These are phyloP conservation scores for Myotis yumanensis DNA, from an alignment of 2,113 vertebrate genomes.

Conservation along the genomic window DNA sequence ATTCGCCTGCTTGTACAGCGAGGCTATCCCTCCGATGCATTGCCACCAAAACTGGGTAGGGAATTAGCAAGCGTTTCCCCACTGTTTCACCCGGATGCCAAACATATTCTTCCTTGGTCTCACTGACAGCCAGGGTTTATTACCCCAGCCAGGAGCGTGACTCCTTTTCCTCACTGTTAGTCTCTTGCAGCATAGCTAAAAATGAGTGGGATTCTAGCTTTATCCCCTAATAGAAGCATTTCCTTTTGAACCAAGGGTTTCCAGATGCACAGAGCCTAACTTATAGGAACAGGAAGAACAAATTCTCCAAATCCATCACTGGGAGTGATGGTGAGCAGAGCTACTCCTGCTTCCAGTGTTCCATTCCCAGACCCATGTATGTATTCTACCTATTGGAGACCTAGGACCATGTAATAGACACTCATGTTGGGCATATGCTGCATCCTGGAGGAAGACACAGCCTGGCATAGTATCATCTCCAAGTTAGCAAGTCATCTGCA, in stretches of 20 bases:
- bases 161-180: neutral
- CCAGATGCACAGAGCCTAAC: neutral
- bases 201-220: neutral
- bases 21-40: neutral
- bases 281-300: neutral
- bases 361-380: neutral
- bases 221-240: neutral
- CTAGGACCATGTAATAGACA: neutral
- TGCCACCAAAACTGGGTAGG: neutral
- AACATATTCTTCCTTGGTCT: neutral
- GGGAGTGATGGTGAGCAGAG: neutral
- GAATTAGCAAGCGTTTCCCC: neutral
- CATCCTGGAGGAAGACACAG: neutral
- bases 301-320: neutral
- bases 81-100: neutral
- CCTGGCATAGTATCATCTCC: neutral
- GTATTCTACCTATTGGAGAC: neutral
- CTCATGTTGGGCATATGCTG: neutral
- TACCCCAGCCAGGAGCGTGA: neutral
- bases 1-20: neutral
- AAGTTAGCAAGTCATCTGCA: neutral
- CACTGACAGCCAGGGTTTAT: neutral
- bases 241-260: neutral
- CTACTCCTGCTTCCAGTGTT: neutral
- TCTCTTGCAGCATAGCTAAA: neutral